Conservation (phyloP, 1,140 invertebrate genomes). For the Nylanderia fulva region DNA sequence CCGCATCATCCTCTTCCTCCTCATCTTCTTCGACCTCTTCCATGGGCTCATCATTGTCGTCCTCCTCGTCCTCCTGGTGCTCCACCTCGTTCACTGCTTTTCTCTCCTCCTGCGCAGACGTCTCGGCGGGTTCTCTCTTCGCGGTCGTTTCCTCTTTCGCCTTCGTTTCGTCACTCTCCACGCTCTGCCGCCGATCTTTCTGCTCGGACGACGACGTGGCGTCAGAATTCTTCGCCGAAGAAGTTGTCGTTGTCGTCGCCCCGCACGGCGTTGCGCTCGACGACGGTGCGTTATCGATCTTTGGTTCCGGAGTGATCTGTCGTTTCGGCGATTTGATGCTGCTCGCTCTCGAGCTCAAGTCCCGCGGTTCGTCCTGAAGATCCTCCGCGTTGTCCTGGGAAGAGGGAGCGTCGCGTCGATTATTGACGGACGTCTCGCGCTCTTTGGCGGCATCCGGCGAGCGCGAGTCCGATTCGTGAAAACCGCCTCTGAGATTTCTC, state of each 20-base stretch:
- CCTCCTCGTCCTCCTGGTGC: slow-evolving; percentile 68
- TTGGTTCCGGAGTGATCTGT: slow-evolving; percentile 77
- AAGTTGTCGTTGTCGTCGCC: slow-evolving; percentile 53
- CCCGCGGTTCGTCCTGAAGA: slow-evolving; percentile 81
- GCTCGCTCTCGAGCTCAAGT: slow-evolving; percentile 83
- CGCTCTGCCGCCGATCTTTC: slow-evolving; percentile 47
- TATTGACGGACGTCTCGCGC: neutral
- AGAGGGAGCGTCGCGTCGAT: slow-evolving; percentile 40
- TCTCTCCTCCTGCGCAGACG: slow-evolving; percentile 33
- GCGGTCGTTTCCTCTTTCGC: slow-evolving; percentile 17
- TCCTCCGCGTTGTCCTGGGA: slow-evolving; percentile 65
- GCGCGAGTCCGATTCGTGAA: slow-evolving; percentile 67
- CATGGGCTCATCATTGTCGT: slow-evolving; percentile 66
- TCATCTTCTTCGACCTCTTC: slow-evolving; percentile 71
- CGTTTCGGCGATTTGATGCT: slow-evolving; percentile 77
- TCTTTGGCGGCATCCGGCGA: slow-evolving; percentile 66
- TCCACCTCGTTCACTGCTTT: slow-evolving; percentile 71
- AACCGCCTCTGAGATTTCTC: slow-evolving; percentile 48
- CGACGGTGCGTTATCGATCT: slow-evolving; percentile 67
- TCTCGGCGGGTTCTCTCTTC: slow-evolving; percentile 44
- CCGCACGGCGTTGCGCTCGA: slow-evolving; percentile 35
- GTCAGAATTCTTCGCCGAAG: slow-evolving; percentile 27
- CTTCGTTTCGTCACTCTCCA: slow-evolving; percentile 54
- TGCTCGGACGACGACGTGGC: slow-evolving; percentile 24
- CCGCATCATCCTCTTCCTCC: slow-evolving; percentile 80